Percentiles rank a stretch among this genome's conserved stretches.
phyloP scores from a whole-genome alignment of 2,113 vertebrate species.

The Pluvianellus socialis region DNA sequence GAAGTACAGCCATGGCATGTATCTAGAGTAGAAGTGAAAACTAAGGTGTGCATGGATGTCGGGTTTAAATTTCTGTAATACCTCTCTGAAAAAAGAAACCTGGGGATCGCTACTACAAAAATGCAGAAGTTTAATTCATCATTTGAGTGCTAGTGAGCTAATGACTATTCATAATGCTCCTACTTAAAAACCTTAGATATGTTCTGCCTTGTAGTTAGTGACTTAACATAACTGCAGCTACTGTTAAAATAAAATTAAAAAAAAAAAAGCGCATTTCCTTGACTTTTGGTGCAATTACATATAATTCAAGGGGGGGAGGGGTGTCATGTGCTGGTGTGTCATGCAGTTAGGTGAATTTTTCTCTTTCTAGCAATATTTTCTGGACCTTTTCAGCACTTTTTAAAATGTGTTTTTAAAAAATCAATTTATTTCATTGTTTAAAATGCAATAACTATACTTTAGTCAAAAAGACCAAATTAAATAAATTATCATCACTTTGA shows the following conservation, averaged over 20 bases:
- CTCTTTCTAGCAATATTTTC: background rate
- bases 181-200: background rate
- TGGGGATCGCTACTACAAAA: background rate
- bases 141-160: background rate
- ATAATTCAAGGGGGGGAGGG: background rate
- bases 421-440: background rate
- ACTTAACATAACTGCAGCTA: background rate
- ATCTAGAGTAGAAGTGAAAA: background rate
- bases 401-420: background rate
- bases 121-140: background rate
- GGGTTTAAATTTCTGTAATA: rapidly evolving
- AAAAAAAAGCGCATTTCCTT: background rate
- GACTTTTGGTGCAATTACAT: background rate
- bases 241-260: background rate
- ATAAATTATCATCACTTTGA: background rate
- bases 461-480: background rate
- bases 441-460: background rate
- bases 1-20: background rate
- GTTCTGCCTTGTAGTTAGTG: background rate
- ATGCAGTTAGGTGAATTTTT: background rate
- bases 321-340: background rate
- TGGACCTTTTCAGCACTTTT: background rate
- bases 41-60: rapidly evolving
- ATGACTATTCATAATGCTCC: background rate
- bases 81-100: background rate